Evolutionary conservation across 2,888 invertebrate species (phyloP).

Genomic region (Blastobasis adustella): DNA sequence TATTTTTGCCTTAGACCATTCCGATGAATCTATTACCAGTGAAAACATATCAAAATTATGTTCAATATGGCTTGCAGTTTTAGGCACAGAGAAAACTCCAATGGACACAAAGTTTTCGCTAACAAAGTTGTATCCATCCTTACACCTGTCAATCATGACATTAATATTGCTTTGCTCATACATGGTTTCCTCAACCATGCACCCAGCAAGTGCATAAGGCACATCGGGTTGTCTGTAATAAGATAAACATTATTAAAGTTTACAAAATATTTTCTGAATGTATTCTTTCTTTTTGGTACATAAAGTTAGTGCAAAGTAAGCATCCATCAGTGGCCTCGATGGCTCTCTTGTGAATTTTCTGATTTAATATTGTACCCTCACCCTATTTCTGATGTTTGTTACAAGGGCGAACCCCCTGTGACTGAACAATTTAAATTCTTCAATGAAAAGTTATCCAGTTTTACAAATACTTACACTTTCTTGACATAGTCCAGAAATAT

Average conservation of each 20-base stretch:
- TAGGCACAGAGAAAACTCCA: constrained; percentile 53
- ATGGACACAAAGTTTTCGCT: constrained; percentile 54
- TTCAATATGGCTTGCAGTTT: constrained; percentile 17
- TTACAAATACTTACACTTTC: constrained; percentile 44
- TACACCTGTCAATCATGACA: constrained; percentile 35
- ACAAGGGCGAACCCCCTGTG: too few species aligned
- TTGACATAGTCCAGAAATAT: constrained; percentile 54
- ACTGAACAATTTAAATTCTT: too few species aligned
- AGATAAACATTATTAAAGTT: constrained; percentile 1
- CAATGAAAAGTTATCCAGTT: too few species aligned
- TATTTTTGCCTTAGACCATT: constrained; percentile 51
- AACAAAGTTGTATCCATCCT: constrained; percentile 35
- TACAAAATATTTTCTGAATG: background rate
- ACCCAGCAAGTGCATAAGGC: constrained; percentile 64
- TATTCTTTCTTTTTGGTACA: too few species aligned
- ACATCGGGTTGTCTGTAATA: constrained; percentile 56
- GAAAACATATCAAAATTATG: constrained; percentile 58
- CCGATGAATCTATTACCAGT: constrained; percentile 45
- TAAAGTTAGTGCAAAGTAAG: too few species aligned
- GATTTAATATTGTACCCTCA: too few species aligned
- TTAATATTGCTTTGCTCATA: constrained; percentile 35
- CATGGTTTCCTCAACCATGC: constrained; percentile 56
- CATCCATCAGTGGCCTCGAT: too few species aligned
- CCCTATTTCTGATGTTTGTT: too few species aligned
- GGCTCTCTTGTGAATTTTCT: too few species aligned